Base-by-base conservation (phyloP, 53 echinoderm and acorn worm genomes). In the Patiria pectinifera region DNA sequence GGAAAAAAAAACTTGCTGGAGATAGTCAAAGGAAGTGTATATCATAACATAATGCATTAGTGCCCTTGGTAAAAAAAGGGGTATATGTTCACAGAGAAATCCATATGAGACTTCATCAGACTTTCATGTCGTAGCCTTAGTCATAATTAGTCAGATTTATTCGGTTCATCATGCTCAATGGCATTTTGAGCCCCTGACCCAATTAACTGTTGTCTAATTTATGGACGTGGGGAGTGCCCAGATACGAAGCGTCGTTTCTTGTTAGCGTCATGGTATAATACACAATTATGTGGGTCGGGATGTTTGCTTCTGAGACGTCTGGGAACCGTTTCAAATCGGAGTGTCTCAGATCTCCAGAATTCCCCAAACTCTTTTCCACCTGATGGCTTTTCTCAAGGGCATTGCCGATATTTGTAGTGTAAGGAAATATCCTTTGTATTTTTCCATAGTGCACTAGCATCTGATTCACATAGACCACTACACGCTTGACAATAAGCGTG, bases 141-240 rank as follows among this genome's bases (percentile, higher is more conserved):
- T 45, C 82, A 23, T 82, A n/a, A 59, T 59, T 59, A 82, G 15
- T 24, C 82, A n/a, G 87, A 87, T 87, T 76, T 75, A 76, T 49
- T 23, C 21, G 2, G 48, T 58, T 48, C 58, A 11, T 76, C 10
- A 58, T 23, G 6, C 69, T 15, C 43, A 24, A 70, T 70, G 69
- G 18, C 76, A 59, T 5, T 75, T 53, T 25, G 23, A 53, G 76
- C 76, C 48, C 15, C 24, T 82, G 59, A 12, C 82, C 82, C 45
- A 45, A 47, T 79, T 79, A 22, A 11, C 48, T 15, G 80, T 79
- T 45, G 48, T 79, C 48, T 45, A 47, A 79, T 79, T 79, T 79
- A 79, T 79, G 45, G 80, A 45, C 80, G 14, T 16, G 80, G 14
- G 47, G 45, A 79, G 26, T 47, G 80, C 48, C 45, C 80, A 11